Percentiles rank a stretch among this genome's conserved stretches.
phyloP scores from a whole-genome alignment of 2,888 invertebrate genomes.

The Xestia rhomboidea region DNA sequence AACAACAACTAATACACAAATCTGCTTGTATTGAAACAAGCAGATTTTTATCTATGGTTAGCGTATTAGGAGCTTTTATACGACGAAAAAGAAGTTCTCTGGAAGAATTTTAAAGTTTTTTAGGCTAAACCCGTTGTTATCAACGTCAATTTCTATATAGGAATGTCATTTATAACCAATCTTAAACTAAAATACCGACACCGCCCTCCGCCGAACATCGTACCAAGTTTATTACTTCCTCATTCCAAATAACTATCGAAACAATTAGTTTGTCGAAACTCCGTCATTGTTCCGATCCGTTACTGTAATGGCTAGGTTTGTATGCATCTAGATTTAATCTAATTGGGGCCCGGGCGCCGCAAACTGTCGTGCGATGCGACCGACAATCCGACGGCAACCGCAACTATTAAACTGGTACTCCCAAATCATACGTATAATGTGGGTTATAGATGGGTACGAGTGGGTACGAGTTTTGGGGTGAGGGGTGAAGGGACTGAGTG shows the following conservation, averaged over 20 bases:
- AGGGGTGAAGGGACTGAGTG: neutral
- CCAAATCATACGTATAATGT: conserved; percentile 60
- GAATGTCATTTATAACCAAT: neutral
- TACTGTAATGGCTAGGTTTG: conserved; percentile 53
- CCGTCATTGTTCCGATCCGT: conserved; percentile 60
- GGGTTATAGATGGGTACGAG: conserved; percentile 22
- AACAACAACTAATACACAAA: too few relatives aligned
- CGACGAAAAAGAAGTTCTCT: neutral
- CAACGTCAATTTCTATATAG: neutral
- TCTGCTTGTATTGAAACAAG: neutral
- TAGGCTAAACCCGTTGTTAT: neutral
- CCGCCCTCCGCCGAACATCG: conserved; percentile 22
- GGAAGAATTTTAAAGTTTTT: neutral
- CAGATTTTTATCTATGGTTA: neutral
- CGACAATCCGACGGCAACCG: conserved; percentile 62
- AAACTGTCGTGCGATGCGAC: conserved; percentile 63
- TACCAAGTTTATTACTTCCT: conserved; percentile 62
- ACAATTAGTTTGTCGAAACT: conserved; percentile 64
- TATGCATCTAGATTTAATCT: conserved; percentile 65
- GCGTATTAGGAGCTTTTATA: neutral
- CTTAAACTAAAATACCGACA: conserved; percentile 14
- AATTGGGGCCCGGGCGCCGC: conserved; percentile 57
- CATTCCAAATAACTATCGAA: conserved; percentile 54
- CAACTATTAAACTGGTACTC: conserved; percentile 61
- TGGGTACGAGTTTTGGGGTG: conserved; percentile 27